Evolutionary conservation across 2,797 vertebrate species (phyloP).

Genomic region (Capromys pilorides): DNA sequence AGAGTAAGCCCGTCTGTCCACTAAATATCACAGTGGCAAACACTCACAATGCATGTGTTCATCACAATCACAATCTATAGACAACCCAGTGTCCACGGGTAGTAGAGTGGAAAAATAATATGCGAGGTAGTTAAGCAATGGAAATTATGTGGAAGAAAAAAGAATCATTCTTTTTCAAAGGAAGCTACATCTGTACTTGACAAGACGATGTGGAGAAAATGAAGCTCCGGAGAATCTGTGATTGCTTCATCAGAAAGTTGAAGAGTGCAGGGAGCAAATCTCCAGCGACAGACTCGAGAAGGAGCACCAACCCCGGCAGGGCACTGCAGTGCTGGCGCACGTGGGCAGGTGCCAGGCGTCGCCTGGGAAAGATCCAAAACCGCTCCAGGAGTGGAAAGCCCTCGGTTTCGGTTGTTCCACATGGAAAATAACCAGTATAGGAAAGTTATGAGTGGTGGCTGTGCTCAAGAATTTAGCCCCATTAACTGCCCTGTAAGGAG

Average conservation of each 20-base stretch:
- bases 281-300: neutral
- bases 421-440: neutral
- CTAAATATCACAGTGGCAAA: neutral
- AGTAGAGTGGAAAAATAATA: neutral
- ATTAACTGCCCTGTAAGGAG: neutral
- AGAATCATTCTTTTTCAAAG: neutral
- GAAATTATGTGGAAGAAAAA: neutral
- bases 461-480: neutral
- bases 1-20: neutral
- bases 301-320: neutral
- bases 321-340: accelerated
- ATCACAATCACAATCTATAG: neutral
- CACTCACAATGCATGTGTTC: neutral
- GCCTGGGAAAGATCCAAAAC: neutral
- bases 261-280: neutral
- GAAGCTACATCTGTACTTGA: neutral
- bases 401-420: neutral
- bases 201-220: neutral
- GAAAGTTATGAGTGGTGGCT: neutral
- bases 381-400: neutral
- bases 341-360: neutral
- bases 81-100: neutral
- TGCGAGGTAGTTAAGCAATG: neutral
- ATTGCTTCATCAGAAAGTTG: neutral
- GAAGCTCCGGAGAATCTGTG: neutral